Base-by-base conservation (phyloP, 2,113 vertebrate species). In the Sminthopsis crassicaudata region DNA sequence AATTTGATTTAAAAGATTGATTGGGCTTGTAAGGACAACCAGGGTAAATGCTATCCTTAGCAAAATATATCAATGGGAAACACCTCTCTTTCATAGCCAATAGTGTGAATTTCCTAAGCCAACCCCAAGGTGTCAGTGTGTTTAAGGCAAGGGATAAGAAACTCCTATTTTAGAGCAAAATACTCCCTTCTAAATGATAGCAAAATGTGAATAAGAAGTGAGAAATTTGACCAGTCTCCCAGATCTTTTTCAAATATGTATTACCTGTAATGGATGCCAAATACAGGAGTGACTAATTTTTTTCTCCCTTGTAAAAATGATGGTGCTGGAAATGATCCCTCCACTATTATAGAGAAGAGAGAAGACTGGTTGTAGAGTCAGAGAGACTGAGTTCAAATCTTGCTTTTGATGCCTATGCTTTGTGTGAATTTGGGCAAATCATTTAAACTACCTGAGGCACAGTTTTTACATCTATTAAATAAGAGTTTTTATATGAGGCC, bases 1-100 rank as follows among this genome's bases (percentile, higher is more conserved):
- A 97, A 94, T 76, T 11, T 51, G 53, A 76, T 53, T 90, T 95
- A 92, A 84, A 91, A 96, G 90, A 92, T 11, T 26, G 22, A 3
- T 23, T 76, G 2, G 14, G 88, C 90, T 89, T 42, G 26, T 93
- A 95, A 7, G 50, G 60, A 76, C 90, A 42, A 23, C 67, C 19
- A 84, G n/a, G 60, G 19, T 42, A 84, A 84, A 19, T 42, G n/a
- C 36, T 23, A 84, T 84, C n/a, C 67, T 42, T 42, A 84, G n/a
- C 67, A 42, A 84, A 84, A 84, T 8, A 1, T 42, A 42, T 23
- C 67, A 84, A 8, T 84, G 67, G 67, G n/a, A 42, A 84, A 84
- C 6, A 1, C n/a, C 42, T 84, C n/a, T 84, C 67, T 7, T 23
- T 42, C 36, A 16, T 19, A 22, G 36, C 7, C n/a, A 84, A 42